A percentile compares a stretch with the other conserved stretches of the same genome.
phyloP scores from a whole-genome alignment of 2,888 invertebrate genomes.

The Apomyelois bistriatella region DNA sequence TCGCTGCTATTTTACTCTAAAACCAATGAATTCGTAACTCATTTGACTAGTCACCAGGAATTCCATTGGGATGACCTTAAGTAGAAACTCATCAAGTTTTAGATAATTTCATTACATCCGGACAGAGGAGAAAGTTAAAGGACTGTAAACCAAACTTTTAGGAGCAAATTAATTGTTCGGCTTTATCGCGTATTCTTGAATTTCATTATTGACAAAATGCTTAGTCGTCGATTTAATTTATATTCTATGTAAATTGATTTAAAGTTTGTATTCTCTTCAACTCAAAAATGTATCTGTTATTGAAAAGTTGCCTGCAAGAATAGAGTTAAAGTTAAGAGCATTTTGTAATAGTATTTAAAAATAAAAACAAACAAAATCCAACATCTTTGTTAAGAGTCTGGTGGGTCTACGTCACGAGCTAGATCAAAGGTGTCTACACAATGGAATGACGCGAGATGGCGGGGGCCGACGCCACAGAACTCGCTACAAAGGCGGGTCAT shows the following conservation, averaged over 20 bases:
- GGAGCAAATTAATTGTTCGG: background rate
- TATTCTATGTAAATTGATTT: too few species aligned
- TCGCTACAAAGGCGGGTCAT: too few species aligned
- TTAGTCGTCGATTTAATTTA: background rate
- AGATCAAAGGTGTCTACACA: slow-evolving; percentile 28
- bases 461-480: slow-evolving; percentile 11
- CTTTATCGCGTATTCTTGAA: background rate
- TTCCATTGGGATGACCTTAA: background rate
- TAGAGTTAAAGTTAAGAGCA: too few species aligned
- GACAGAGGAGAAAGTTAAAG: background rate
- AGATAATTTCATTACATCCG: background rate
- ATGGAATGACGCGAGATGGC: slow-evolving; percentile 15
- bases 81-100: background rate
- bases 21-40: background rate
- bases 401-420: slow-evolving; percentile 18
- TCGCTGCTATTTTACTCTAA: too few species aligned
- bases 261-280: too few species aligned
- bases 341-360: too few species aligned
- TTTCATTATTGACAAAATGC: background rate
- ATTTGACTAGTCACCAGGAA: background rate
- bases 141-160: background rate
- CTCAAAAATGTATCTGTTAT: too few species aligned
- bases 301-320: too few species aligned
- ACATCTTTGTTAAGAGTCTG: slow-evolving; percentile 19
- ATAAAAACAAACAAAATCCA: slow-evolving; percentile 26